phyloP scores from a whole-genome alignment of 2,888 invertebrate genomes.

The Nymphalis polychloros region DNA sequence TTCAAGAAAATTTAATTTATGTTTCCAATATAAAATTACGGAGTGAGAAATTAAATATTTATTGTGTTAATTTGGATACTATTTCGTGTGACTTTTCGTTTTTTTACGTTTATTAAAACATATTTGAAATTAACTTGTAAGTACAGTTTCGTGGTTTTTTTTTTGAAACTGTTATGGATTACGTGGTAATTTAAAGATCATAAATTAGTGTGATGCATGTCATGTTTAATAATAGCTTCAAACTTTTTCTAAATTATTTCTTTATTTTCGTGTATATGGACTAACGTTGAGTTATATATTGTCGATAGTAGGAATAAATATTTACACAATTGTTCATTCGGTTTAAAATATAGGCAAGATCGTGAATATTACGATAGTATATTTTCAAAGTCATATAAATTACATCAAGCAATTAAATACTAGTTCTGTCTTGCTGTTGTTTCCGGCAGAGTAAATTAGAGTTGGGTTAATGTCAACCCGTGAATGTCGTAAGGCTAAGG shows the following conservation, averaged over 20 bases:
- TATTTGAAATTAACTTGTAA: neutral
- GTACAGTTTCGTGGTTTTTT: neutral
- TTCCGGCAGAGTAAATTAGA: neutral
- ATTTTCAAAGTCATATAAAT: neutral
- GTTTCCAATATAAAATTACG: slow-evolving; percentile 8
- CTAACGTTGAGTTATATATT: too few relatives aligned
- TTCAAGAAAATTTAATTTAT: slow-evolving; percentile 20
- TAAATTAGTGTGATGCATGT: slow-evolving; percentile 29
- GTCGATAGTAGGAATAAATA: too few relatives aligned
- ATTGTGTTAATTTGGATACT: neutral
- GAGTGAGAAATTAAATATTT: neutral
- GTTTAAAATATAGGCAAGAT: neutral
- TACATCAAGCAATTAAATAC: neutral
- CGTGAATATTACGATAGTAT: neutral
- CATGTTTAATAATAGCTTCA: slow-evolving; percentile 11
- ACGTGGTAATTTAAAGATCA: slow-evolving; percentile 23
- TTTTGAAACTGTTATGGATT: slow-evolving; percentile 1
- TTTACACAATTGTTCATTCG: neutral
- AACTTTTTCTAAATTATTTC: neutral
- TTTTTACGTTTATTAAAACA: neutral
- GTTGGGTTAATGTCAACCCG: too few relatives aligned
- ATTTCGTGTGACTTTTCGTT: too few relatives aligned
- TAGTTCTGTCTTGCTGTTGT: neutral
- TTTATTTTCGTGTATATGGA: too few relatives aligned
- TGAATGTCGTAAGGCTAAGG: too few relatives aligned